Evolutionary conservation across 2,888 invertebrate genomes (phyloP), one percentile per base, ranked within the genome.

Genomic region (Perizoma affinitatum): DNA sequence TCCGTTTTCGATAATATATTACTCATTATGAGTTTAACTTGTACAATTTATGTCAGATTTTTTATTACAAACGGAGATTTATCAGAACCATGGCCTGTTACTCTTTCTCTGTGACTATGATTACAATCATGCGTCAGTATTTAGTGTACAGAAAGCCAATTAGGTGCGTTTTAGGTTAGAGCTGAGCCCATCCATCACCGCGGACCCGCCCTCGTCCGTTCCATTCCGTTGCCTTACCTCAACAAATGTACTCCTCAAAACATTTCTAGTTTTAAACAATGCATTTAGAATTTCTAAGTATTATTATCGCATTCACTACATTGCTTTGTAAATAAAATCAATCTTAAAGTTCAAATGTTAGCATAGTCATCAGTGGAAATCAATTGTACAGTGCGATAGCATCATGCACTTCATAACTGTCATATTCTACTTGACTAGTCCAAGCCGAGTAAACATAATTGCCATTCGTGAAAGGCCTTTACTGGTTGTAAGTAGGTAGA

Each of bases 121-220:
- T 83, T 79, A 74, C 67, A 73, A 86, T 84, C 83, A 75, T 70
- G 67, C 69, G 63, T 78, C 72, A 68, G 65, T 69, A 61, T 64
- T 70, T 68, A 72, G 74, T 73, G 79, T 82, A 84, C 82, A 81
- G 82, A 85, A 88, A 87, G 84, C 88, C 88, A 88, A 88, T 88
- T 89, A 87, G 82, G 79, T 82, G 80, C 80, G 80, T 84, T 89
- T 89, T 89, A 86, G 84, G 85, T 83, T 79, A 80, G 83, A 82
- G 77, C 73, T 73, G 75, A 72, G 74, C 77, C 79, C 86, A 88
- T 90, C 86, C 84, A 88, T 90, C 88, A 90, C 79, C 50, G 65
- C 70, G 56, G 80, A 83, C 82, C 84, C 89, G 87, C 88, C 87
- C 82, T 74, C 66, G 59, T 58, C 70, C 73, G 83, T 84, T 83